Conservation (phyloP, 2,888 invertebrate species). For the Dasypolia templi region DNA sequence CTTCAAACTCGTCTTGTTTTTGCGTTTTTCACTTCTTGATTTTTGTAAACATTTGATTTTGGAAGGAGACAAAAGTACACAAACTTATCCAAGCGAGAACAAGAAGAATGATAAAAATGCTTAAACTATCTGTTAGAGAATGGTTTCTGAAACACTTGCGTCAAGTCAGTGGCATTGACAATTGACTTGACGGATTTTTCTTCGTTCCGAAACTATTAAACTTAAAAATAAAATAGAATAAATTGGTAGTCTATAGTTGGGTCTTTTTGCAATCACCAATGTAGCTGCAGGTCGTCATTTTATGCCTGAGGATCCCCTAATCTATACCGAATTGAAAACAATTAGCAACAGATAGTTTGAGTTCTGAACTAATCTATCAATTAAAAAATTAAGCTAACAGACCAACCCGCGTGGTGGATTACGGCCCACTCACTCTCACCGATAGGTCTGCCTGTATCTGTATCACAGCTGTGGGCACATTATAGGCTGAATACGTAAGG, state of each 20-base stretch:
- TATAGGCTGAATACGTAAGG: too few relatives aligned
- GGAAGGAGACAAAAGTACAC: not conserved
- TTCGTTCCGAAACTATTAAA: slow-evolving; percentile 29
- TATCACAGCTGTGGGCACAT: too few relatives aligned
- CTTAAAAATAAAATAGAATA: not conserved
- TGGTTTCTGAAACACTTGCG: not conserved
- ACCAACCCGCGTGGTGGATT: too few relatives aligned
- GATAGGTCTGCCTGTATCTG: too few relatives aligned
- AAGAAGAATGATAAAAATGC: slow-evolving; percentile 8
- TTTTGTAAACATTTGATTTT: slow-evolving; percentile 30
- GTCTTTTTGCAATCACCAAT: not conserved
- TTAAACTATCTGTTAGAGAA: not conserved
- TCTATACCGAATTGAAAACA: not conserved
- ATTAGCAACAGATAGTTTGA: not conserved
- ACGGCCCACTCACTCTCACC: too few relatives aligned
- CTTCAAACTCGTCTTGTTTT: not conserved
- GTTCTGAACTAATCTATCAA: too few relatives aligned
- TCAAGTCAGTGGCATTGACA: too few relatives aligned
- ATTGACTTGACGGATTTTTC: not conserved
- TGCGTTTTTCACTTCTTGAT: not conserved
- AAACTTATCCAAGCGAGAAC: not conserved
- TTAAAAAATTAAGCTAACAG: too few relatives aligned
- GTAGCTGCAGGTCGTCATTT: not conserved
- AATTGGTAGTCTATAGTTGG: slow-evolving; percentile 1
- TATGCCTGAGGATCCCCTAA: not conserved